A percentile compares a stretch with the other conserved stretches of the same genome.
Evolutionary conservation across 1,140 invertebrate species (phyloP).

Genomic region (Acromyrmex echinatior): DNA sequence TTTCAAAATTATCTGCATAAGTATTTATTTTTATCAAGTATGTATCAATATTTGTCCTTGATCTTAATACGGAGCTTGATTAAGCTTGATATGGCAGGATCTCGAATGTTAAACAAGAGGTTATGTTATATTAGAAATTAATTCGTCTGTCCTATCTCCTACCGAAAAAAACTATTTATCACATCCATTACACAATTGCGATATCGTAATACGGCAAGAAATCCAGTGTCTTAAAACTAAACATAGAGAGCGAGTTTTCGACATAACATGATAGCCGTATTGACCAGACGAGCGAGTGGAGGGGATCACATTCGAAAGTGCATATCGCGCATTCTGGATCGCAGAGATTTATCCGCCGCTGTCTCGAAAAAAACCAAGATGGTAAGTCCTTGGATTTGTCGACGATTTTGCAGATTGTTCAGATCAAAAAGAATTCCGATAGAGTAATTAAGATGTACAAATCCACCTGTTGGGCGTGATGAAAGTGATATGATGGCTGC

Average conservation of each 20-base stretch:
- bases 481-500: not conserved
- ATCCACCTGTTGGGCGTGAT: not conserved
- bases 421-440: not conserved
- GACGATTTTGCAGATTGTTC: not conserved
- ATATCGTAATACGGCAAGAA: not conserved
- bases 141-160: not conserved
- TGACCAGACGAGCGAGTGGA: conserved; percentile 46
- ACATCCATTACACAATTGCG: not conserved
- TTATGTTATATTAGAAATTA: conserved; percentile 18
- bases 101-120: not conserved
- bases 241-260: not conserved
- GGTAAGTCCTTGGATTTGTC: conserved; percentile 68
- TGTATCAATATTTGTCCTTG: not conserved
- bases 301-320: conserved; percentile 46
- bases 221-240: not conserved
- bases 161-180: not conserved
- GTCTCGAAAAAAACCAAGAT: conserved; percentile 77
- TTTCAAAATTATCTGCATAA: not conserved
- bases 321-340: conserved; percentile 62
- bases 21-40: not conserved
- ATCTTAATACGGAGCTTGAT: too few species aligned
- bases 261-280: conserved; percentile 47
- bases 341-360: conserved; percentile 68
- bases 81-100: too few species aligned
- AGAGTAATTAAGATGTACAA: not conserved